Base-by-base conservation (phyloP, 2,797 vertebrate genomes). In the Chromobotia macracanthus region DNA sequence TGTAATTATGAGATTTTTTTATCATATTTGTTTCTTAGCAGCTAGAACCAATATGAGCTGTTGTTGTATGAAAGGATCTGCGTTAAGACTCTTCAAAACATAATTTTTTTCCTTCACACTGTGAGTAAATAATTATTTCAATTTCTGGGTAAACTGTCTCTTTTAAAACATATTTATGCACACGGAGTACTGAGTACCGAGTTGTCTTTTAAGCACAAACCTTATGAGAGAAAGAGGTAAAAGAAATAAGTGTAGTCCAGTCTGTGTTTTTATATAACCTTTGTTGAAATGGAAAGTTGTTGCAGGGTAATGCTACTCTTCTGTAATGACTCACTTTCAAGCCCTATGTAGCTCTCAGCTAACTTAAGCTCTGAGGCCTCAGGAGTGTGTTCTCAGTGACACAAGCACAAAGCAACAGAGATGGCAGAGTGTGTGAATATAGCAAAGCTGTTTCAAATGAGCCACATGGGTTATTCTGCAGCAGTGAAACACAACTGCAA, bases 371-470 rank as follows among this genome's bases (percentile, higher is more conserved):
- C 38, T 10, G 56, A 51, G 46, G 72, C 55, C 48, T 44, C 68
- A 58, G 28, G 48, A 70, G 53, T 50, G 21, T 78, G 79, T 25
- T 67, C 28, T 58, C 63, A 60, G 55, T 48, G 28, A 63, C 63
- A 78, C 68, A 19, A 10, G 9, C 50, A 78, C 75, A 75, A 74
- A 66, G 44, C 16, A 55, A 31, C 16, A 41, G 9, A 56, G 19
- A 21, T 5, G 6, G 19, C 3, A 11, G 58, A 9, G 21, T 65
- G 31, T 66, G 72, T 63, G 53, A 77, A 66, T 23, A 31, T 53
- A 64, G 50, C 65, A 63, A 25, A 65, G 41, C 46, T 5, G 25
- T 51, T 31, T 65, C 19, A 23, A 53, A 65, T 18, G 58, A 64
- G 38, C 38, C 38, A 38, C 38, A 38, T 38, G 38, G 38, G 38